Conservation (phyloP, 1,140 invertebrate species). For the Pseudobourletiella spinata region DNA sequence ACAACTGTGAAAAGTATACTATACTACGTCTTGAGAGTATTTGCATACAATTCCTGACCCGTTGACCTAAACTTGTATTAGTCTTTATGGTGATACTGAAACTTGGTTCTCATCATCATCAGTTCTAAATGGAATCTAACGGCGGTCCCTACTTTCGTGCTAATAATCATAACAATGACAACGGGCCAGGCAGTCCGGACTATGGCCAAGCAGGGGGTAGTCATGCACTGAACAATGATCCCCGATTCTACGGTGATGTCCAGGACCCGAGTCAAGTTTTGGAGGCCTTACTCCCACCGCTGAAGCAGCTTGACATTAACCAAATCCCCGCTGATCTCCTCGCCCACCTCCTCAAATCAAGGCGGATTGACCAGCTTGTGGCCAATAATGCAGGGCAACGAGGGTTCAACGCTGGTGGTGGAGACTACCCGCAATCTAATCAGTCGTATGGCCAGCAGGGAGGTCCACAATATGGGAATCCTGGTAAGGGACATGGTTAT, state of each 20-base stretch:
- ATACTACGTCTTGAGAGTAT: too few species aligned
- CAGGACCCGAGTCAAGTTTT: not conserved
- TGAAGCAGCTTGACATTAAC: conserved; percentile 22
- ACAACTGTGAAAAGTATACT: too few species aligned
- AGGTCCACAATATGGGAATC: not conserved
- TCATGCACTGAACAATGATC: not conserved
- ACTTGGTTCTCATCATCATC: not conserved
- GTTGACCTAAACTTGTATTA: too few species aligned
- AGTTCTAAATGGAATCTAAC: not conserved
- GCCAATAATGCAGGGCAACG: not conserved
- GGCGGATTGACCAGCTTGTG: conserved; percentile 11
- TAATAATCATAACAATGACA: not conserved
- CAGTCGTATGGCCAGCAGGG: too few species aligned
- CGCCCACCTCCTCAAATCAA: conserved; percentile 15
- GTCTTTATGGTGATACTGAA: too few species aligned
- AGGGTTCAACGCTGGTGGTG: too few species aligned
- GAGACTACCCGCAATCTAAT: too few species aligned
- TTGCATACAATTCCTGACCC: too few species aligned
- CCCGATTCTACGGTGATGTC: not conserved
- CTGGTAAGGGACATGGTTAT: not conserved
- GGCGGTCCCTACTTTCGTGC: not conserved
- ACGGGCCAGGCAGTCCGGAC: not conserved
- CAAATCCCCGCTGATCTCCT: conserved; percentile 29
- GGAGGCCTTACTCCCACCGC: conserved; percentile 17
- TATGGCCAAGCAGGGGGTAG: not conserved